phyloP scores from a whole-genome alignment of 2,797 vertebrate genomes.

The Eutrigla gurnardus region DNA sequence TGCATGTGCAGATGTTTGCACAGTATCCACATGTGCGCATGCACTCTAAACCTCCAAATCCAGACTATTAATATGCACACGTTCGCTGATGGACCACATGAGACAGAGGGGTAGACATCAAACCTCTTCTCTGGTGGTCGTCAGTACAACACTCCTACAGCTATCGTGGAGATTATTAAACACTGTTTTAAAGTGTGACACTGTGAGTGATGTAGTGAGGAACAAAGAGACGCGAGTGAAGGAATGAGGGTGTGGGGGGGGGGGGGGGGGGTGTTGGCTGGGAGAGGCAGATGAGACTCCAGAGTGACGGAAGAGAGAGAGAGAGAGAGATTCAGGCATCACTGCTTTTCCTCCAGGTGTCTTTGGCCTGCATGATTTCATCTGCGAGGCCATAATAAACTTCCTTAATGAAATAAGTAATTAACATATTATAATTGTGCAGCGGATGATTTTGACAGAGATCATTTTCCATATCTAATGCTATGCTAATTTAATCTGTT shows the following conservation, averaged over 20 bases:
- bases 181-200: conserved; percentile 59
- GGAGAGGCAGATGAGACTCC: conserved; percentile 63
- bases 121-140: conserved; percentile 48
- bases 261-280: not conserved
- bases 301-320: conserved; percentile 53
- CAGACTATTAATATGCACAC: conserved; percentile 40
- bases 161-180: conserved; percentile 52
- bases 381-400: conserved; percentile 98
- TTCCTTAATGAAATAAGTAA: conserved; percentile 99
- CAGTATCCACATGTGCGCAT: conserved; percentile 9
- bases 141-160: conserved; percentile 35
- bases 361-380: conserved; percentile 94
- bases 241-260: conserved; percentile 48
- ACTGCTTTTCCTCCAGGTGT: conserved; percentile 94
- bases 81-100: conserved; percentile 48
- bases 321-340: conserved; percentile 85
- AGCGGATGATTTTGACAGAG: conserved; percentile 99
- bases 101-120: conserved; percentile 60
- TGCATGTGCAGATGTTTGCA: conserved; percentile 21
- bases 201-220: conserved; percentile 61
- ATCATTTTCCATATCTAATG: conserved; percentile 99
- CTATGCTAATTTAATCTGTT: conserved; percentile 99
- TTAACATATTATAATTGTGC: conserved; percentile 99
- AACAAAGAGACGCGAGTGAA: conserved; percentile 69
- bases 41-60: conserved; percentile 10